Conservation (phyloP, 2,113 vertebrate genomes). For the Proteles cristata region DNA sequence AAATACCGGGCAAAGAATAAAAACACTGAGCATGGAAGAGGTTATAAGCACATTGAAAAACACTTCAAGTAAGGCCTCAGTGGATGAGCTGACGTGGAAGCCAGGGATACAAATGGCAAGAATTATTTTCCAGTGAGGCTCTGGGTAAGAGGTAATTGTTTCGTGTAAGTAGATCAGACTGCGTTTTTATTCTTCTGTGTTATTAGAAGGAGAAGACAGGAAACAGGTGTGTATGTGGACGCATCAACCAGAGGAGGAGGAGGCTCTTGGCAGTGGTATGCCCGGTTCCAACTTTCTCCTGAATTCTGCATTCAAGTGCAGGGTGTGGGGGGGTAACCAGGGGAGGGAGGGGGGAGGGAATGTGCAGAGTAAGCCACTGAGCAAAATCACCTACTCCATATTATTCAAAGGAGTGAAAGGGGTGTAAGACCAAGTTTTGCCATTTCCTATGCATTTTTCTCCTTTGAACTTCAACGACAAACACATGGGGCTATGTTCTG, state of each 20-base stretch:
- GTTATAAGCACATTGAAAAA: neutral
- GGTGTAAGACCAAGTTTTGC: neutral
- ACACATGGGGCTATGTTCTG: neutral
- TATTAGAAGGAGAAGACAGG: conserved; percentile 6
- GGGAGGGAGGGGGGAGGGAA: neutral
- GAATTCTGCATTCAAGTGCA: neutral
- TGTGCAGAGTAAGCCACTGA: neutral
- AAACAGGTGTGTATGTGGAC: neutral
- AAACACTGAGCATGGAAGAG: neutral
- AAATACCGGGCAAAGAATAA: conserved; percentile 21
- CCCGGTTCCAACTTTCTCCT: neutral
- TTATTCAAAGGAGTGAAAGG: neutral
- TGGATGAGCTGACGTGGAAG: neutral
- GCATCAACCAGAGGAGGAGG: neutral
- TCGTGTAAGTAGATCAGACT: neutral
- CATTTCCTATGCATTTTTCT: neutral
- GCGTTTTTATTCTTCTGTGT: neutral
- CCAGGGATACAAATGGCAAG: neutral
- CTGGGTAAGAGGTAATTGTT: neutral
- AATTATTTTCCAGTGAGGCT: conserved; percentile 28
- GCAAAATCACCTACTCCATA: neutral
- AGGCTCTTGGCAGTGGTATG: neutral
- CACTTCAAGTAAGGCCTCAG: neutral
- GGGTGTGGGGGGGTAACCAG: neutral
- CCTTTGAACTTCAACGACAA: neutral